A percentile compares a stretch with the other conserved stretches of the same genome.
These are phyloP conservation scores for Dryobota labecula DNA, from an alignment of 2,888 invertebrate species.

Conservation along the genomic window DNA sequence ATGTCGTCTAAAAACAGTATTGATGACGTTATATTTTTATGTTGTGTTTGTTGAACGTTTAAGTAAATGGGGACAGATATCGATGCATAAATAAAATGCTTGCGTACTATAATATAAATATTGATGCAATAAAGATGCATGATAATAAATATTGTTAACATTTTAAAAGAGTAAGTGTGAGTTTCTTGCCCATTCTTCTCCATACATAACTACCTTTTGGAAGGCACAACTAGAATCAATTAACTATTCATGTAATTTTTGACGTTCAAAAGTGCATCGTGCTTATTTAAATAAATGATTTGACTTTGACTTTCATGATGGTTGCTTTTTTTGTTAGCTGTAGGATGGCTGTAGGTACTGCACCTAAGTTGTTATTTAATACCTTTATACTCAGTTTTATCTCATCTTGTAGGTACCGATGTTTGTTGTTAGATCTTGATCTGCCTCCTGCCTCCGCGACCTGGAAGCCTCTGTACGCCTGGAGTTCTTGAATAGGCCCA, in stretches of 20 bases:
- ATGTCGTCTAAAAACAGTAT: no score
- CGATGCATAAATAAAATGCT: neutral
- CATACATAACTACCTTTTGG: no score
- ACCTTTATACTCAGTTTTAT: neutral
- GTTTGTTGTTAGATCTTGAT: neutral
- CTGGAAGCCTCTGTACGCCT: neutral
- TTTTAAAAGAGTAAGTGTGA: no score
- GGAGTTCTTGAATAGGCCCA: neutral
- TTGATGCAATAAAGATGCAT: slow-evolving; percentile 6
- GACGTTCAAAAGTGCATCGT: no score
- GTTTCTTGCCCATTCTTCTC: no score
- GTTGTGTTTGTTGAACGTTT: neutral
- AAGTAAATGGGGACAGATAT: slow-evolving; percentile 2
- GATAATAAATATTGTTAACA: no score
- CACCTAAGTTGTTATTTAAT: no score
- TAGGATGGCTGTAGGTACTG: no score
- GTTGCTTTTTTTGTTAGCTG: neutral
- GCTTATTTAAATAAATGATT: no score
- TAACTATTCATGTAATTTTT: no score
- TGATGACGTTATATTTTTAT: slow-evolving; percentile 14
- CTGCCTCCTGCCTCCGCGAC: neutral
- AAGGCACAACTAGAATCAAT: no score
- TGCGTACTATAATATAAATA: neutral
- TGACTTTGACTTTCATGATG: no score
- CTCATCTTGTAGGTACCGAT: neutral